Evolutionary conservation across 2,797 vertebrate genomes (phyloP).

Genomic region (Halcyon smyrnensis): DNA sequence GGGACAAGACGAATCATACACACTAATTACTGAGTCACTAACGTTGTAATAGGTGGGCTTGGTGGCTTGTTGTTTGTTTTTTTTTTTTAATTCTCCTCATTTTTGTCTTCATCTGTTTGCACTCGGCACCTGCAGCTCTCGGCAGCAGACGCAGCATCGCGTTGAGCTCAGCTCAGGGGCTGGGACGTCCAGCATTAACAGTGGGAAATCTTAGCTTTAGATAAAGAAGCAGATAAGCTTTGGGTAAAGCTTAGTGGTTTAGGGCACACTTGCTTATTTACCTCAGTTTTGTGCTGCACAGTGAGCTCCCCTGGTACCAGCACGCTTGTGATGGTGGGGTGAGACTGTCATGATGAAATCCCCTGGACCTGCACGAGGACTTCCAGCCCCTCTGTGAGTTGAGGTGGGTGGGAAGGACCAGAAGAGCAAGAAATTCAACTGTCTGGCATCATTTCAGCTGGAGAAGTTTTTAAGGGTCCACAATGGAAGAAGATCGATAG

Average conservation of each 20-base stretch:
- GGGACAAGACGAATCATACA: constrained; percentile 78
- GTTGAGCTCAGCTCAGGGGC: neutral
- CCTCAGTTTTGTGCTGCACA: neutral
- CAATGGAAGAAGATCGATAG: neutral
- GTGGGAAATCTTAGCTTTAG: neutral
- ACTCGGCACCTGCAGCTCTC: neutral
- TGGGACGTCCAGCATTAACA: fast-evolving
- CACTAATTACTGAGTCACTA: neutral
- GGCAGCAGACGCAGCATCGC: neutral
- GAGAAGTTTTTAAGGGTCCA: neutral
- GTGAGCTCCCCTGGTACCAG: neutral
- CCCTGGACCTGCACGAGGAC: fast-evolving
- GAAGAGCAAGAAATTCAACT: neutral
- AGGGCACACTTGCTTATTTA: neutral
- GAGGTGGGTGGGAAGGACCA: neutral
- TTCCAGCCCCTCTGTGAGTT: neutral
- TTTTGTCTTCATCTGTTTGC: neutral
- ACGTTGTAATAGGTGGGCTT: neutral
- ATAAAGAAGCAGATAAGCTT: neutral
- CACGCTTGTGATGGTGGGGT: fast-evolving
- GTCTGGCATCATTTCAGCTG: neutral
- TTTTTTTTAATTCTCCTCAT: too few species aligned
- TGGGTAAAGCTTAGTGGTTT: neutral
- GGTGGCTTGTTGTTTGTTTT: neutral
- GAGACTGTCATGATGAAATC: neutral